phyloP scores from a whole-genome alignment of 2,888 invertebrate genomes.

The Petrophora chlorosata region DNA sequence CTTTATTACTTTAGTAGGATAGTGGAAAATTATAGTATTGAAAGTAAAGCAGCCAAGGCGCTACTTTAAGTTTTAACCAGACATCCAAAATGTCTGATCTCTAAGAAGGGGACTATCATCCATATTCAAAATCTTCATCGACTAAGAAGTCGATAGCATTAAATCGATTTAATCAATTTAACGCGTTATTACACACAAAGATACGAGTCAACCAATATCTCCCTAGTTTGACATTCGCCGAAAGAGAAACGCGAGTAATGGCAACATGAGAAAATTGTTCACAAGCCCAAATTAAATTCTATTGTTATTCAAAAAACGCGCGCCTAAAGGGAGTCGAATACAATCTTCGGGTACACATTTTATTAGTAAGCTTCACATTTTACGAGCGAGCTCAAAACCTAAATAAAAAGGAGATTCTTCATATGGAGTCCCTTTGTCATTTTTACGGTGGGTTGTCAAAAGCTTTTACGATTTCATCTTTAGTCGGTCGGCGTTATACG shows the following conservation, averaged over 20 bases:
- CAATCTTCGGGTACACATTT: conserved; percentile 66
- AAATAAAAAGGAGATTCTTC: conserved; percentile 74
- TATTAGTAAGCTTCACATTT: conserved; percentile 68
- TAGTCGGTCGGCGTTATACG: conserved; percentile 45
- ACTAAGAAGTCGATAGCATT: not conserved
- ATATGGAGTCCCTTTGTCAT: conserved; percentile 72
- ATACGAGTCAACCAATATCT: conserved; percentile 36
- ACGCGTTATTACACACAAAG: conserved; percentile 36
- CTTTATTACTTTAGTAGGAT: too few species aligned
- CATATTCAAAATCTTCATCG: not conserved
- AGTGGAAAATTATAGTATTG: too few species aligned
- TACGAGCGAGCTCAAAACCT: conserved; percentile 68
- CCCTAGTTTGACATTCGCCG: conserved; percentile 38
- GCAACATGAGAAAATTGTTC: conserved; percentile 47
- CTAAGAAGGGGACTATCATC: too few species aligned
- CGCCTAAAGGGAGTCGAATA: conserved; percentile 49
- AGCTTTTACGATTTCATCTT: conserved; percentile 74
- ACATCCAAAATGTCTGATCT: too few species aligned
- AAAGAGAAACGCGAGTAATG: conserved; percentile 43
- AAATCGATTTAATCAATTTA: conserved; percentile 27
- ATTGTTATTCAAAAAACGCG: conserved; percentile 54
- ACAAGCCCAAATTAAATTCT: conserved; percentile 51
- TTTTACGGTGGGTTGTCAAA: conserved; percentile 75
- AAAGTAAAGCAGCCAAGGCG: too few species aligned
- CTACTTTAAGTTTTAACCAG: too few species aligned